Percentiles rank a stretch among this genome's conserved stretches.
phyloP scores from a whole-genome alignment of 2,113 vertebrate genomes.

The Scomber scombrus region DNA sequence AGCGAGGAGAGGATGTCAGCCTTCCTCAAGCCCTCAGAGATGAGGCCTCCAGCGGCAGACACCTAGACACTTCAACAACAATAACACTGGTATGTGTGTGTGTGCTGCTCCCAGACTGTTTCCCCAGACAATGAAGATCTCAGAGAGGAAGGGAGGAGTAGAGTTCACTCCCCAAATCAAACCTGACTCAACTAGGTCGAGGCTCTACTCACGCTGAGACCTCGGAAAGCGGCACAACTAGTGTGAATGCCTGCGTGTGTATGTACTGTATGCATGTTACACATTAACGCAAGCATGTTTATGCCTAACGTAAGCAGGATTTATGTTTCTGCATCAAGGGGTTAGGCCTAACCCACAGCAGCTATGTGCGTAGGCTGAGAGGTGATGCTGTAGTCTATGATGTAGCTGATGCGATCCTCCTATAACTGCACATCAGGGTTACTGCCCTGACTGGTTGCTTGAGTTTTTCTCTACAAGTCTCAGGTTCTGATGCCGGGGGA shows the following conservation, averaged over 20 bases:
- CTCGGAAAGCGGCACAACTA: neutral
- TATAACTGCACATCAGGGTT: too few species aligned
- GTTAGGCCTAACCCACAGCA: too few species aligned
- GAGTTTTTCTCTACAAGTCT: too few species aligned
- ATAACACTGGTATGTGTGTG: constrained; percentile 27
- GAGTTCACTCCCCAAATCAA: constrained; percentile 67
- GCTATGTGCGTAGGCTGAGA: too few species aligned
- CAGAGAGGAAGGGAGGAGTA: constrained; percentile 18
- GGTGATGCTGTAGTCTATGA: too few species aligned
- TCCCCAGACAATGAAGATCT: constrained; percentile 47
- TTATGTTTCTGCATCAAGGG: too few species aligned
- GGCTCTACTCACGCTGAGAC: constrained; percentile 34
- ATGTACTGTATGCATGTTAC: neutral
- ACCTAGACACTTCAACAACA: constrained; percentile 49
- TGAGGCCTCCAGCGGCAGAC: constrained; percentile 58
- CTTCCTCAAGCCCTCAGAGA: constrained; percentile 51
- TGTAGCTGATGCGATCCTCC: too few species aligned
- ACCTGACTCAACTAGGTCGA: constrained; percentile 75
- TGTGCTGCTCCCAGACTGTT: neutral
- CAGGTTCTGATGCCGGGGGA: too few species aligned
- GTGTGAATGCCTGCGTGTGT: neutral
- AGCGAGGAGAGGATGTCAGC: constrained; percentile 53
- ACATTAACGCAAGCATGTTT: neutral
- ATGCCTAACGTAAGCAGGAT: neutral
- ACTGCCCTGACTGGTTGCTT: too few species aligned